These are phyloP conservation scores for Pseudocheirus occidentalis DNA, from an alignment of 2,797 vertebrate genomes.

Conservation along the genomic window DNA sequence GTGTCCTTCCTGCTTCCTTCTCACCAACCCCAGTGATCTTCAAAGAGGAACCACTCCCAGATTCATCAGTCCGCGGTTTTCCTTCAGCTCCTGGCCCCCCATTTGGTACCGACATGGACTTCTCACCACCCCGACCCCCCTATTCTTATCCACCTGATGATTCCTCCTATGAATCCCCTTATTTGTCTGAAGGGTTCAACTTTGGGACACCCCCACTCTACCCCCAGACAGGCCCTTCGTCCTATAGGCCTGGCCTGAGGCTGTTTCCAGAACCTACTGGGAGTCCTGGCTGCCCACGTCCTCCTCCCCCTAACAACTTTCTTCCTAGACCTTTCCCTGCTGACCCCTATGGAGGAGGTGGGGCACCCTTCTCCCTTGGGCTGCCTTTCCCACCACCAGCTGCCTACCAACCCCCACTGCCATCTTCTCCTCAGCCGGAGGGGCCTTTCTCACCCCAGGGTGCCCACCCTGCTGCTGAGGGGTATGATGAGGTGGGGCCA, in stretches of 20 bases:
- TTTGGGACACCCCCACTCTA: constrained; percentile 75
- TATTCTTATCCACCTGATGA: constrained; percentile 77
- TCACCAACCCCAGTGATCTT: constrained; percentile 87
- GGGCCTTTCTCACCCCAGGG: constrained; percentile 76
- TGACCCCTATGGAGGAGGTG: constrained; percentile 71
- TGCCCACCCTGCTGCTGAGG: constrained; percentile 61
- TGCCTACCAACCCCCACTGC: constrained; percentile 83
- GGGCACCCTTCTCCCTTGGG: constrained; percentile 69
- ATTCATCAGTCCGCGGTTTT: constrained; percentile 75
- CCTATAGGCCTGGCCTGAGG: constrained; percentile 71
- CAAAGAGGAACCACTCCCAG: constrained; percentile 88
- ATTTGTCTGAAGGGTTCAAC: constrained; percentile 76
- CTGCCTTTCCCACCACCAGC: constrained; percentile 83
- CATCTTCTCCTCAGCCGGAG: constrained; percentile 78
- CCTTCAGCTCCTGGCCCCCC: constrained; percentile 70
- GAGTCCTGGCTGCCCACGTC: constrained; percentile 64
- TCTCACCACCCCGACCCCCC: constrained; percentile 78
- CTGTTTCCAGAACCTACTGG: constrained; percentile 70
- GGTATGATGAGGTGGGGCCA: constrained; percentile 78
- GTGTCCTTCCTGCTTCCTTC: background rate
- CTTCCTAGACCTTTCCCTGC: constrained; percentile 73
- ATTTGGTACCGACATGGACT: constrained; percentile 80
- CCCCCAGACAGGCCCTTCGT: constrained; percentile 74
- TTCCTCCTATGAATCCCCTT: constrained; percentile 78
- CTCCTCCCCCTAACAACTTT: constrained; percentile 62